Conservation (phyloP, 1,140 invertebrate species). For the Drosophila kepulauana region DNA sequence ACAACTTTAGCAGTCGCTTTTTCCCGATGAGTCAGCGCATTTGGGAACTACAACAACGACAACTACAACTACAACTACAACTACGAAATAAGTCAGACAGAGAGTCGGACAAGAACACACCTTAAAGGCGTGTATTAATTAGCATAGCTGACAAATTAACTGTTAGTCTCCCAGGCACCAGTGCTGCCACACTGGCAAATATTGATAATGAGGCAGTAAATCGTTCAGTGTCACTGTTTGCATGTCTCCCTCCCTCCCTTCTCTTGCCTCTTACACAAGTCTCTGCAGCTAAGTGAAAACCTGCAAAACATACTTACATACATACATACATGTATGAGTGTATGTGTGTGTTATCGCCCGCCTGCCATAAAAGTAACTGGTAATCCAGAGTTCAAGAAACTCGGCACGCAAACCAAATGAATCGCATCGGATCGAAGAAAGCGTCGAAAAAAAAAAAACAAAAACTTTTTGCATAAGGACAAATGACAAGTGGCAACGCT, state of each 20-base stretch:
- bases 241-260: background rate
- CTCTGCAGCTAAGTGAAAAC: constrained; percentile 29
- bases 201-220: constrained; percentile 49
- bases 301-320: constrained; percentile 4
- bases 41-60: constrained; percentile 18
- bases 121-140: constrained; percentile 47
- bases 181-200: constrained; percentile 33
- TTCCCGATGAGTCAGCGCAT: constrained; percentile 30
- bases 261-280: background rate
- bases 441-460: constrained; percentile 25
- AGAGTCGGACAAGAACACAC: constrained; percentile 31
- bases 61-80: background rate
- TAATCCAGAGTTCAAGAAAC: constrained; percentile 49
- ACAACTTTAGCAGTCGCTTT: background rate
- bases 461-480: constrained; percentile 52
- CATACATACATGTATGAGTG: constrained; percentile 1
- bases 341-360: constrained; percentile 18
- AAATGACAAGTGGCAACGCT: constrained; percentile 43
- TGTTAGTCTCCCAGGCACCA: constrained; percentile 18
- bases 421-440: constrained; percentile 30
- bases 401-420: constrained; percentile 34
- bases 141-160: constrained; percentile 40
- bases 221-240: constrained; percentile 25
- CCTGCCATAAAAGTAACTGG: constrained; percentile 48
- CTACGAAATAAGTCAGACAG: background rate